Base-by-base conservation (phyloP, 2,797 vertebrate species). In the Pogonophryne albipinna region DNA sequence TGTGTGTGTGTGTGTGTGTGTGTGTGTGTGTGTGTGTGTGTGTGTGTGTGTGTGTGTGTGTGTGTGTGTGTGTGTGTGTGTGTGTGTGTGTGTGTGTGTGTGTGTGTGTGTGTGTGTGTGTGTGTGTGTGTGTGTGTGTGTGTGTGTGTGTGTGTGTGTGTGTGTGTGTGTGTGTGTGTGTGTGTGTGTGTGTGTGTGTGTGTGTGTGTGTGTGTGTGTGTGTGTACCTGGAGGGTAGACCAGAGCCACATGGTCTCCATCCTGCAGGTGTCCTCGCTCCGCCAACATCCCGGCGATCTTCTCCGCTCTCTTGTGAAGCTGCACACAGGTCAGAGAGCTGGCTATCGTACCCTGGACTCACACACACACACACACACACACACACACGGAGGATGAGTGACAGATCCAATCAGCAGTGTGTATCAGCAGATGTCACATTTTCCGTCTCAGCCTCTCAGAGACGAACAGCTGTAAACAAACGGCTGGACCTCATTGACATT, bases 301-400 rank as follows among this genome's bases (percentile, higher is more conserved):
- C 94, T 99, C 98, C 0, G 98, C 97, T 58, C 97, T 92, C 89
- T 99, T 99, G 74, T 99, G 98, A 51, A 99, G 94, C 94, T 99
- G 98, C 77, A 97, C 93, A 79, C 98, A 99, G 0, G 97, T 99
- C 82, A 99, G 90, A 0, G 98, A 99, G 92, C 95, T 98, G 74
- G 97, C 95, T 85, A 97, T 97, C 3, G 97, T 96, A 14, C 98
- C 98, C 98, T 99, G 94, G 3, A 66, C 27, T 3, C n/a, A n/a
- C n/a, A n/a, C n/a, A 3, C 3, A 46, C 2, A 67, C 41, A 42
- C 75, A 20, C 2, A 73, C 57, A 13, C 23, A 23, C 23, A 23
- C 23, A 23, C 38, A 79, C 53, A 78, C 57, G 67, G 41, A 76
- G 13, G 47, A 61, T 82, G 86, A 87, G 10, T 81, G 84, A 79